phyloP scores from a whole-genome alignment of 2,113 vertebrate species.

The Coturnix japonica region DNA sequence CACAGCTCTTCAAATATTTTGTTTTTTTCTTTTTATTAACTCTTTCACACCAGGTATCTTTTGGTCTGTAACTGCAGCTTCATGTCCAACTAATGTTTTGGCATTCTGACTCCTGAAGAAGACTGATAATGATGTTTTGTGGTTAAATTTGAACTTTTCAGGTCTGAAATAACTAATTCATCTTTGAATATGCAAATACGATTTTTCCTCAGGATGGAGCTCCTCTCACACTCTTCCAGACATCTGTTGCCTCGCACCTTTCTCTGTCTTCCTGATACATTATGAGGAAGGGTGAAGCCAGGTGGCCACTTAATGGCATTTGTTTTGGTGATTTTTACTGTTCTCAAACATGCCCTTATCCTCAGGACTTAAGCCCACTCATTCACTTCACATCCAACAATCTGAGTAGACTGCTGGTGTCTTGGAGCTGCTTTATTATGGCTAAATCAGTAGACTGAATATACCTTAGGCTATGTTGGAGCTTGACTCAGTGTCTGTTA shows the following conservation, averaged over 20 bases:
- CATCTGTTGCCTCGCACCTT: background rate
- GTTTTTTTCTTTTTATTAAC: background rate
- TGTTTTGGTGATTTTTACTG: background rate
- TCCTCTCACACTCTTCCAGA: background rate
- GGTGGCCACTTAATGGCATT: background rate
- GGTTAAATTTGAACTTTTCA: background rate
- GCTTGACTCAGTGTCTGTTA: background rate
- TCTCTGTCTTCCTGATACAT: background rate
- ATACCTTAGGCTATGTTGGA: background rate
- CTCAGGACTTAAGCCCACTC: background rate
- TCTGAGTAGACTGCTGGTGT: background rate
- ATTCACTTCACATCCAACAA: background rate
- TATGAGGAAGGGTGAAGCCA: background rate
- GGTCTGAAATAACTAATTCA: background rate
- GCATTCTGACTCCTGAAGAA: background rate
- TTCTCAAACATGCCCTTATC: background rate
- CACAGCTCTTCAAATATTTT: background rate
- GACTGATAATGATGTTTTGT: background rate
- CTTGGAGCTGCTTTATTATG: background rate
- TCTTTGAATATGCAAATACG: background rate
- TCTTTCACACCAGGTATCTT: background rate
- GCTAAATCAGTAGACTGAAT: background rate
- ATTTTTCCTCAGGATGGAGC: background rate
- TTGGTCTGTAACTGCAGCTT: background rate
- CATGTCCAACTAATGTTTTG: background rate